Evolutionary conservation across 2,113 vertebrate species (phyloP).

Genomic region (Elaphurus davidianus): DNA sequence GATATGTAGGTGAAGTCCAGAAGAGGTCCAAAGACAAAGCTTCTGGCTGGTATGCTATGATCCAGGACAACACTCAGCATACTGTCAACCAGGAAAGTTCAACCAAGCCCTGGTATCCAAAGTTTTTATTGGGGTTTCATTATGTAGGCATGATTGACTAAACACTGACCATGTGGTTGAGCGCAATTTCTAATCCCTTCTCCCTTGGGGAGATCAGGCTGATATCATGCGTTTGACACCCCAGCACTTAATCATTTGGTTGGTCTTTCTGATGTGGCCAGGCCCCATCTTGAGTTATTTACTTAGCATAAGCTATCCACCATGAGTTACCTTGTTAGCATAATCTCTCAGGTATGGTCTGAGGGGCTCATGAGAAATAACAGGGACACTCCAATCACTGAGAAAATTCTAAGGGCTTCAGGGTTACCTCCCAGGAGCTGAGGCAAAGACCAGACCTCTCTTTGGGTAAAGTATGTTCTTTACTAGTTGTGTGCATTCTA

Average conservation of each 20-base stretch:
- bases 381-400: not conserved
- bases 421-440: not conserved
- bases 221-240: not conserved
- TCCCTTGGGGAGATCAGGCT: not conserved
- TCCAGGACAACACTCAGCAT: not conserved
- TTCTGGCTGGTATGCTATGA: not conserved
- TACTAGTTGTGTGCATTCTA: not conserved
- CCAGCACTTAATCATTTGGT: not conserved
- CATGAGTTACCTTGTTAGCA: not conserved
- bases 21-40: not conserved
- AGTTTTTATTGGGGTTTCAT: not conserved
- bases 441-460: not conserved
- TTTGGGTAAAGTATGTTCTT: not conserved
- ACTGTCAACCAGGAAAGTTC: not conserved
- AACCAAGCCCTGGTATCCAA: not conserved
- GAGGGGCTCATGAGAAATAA: not conserved
- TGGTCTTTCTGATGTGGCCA: not conserved
- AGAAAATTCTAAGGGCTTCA: not conserved
- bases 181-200: not conserved
- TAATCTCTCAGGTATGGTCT: not conserved
- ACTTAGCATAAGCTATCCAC: not conserved
- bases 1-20: not conserved
- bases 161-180: not conserved
- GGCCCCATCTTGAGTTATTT: not conserved
- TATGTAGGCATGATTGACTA: not conserved